These are phyloP conservation scores for Sceliomorpha sp. DNA, from an alignment of 2,888 invertebrate species.

Conservation along the genomic window DNA sequence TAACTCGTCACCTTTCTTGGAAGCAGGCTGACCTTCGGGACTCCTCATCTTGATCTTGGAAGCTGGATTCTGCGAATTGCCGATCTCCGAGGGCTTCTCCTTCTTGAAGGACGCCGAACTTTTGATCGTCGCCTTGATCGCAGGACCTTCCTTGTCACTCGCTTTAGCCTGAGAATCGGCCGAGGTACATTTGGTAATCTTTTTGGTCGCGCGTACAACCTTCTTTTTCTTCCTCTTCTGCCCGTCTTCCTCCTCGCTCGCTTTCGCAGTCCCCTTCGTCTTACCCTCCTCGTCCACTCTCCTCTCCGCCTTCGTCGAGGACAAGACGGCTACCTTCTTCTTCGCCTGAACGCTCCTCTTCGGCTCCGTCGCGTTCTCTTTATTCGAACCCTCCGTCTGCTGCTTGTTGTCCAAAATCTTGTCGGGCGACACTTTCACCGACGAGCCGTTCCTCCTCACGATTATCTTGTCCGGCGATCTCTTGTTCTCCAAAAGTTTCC, in stretches of 20 bases:
- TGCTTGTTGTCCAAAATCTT: no score
- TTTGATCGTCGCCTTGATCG: slow-evolving; percentile 52
- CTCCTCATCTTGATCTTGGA: slow-evolving; percentile 42
- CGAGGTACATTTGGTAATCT: slow-evolving; percentile 69
- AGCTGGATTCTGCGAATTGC: neutral
- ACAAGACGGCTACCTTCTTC: slow-evolving; percentile 59
- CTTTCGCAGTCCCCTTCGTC: slow-evolving; percentile 58
- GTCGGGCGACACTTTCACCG: slow-evolving; percentile 59
- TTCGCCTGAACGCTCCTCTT: slow-evolving; percentile 61
- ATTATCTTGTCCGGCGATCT: slow-evolving; percentile 62
- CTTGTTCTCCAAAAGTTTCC: slow-evolving; percentile 55
- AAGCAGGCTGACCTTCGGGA: slow-evolving; percentile 27
- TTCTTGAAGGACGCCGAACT: slow-evolving; percentile 30
- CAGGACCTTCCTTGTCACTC: slow-evolving; percentile 61
- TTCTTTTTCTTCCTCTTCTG: slow-evolving; percentile 72
- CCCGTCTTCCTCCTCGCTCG: slow-evolving; percentile 64
- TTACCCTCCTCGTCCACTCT: slow-evolving; percentile 62
- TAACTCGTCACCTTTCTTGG: slow-evolving; percentile 22
- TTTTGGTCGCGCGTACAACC: slow-evolving; percentile 70
- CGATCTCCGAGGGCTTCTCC: slow-evolving; percentile 52
- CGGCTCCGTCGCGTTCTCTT: slow-evolving; percentile 60
- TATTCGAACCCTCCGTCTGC: slow-evolving; percentile 65
- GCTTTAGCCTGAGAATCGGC: slow-evolving; percentile 66
- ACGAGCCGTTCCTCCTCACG: slow-evolving; percentile 51
- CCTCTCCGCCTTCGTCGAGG: slow-evolving; percentile 59